These are phyloP conservation scores for Acrobasis repandana DNA, from an alignment of 2,888 invertebrate genomes.

Conservation along the genomic window DNA sequence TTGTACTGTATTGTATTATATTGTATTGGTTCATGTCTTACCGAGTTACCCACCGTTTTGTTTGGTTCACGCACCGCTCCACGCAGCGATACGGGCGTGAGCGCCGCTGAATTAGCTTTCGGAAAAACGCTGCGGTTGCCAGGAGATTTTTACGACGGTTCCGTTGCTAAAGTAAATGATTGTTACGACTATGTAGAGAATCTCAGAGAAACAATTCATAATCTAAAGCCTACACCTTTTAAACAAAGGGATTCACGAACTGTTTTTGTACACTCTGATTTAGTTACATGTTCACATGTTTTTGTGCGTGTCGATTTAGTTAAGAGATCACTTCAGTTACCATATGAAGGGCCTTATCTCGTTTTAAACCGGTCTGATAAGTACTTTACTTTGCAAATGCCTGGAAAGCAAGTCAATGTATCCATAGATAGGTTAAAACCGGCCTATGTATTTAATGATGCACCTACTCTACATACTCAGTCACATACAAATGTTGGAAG, in stretches of 20 bases:
- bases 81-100: conserved; percentile 25
- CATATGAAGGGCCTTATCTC: not conserved
- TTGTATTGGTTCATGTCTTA: not conserved
- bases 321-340: not conserved
- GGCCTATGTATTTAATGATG: too few species aligned
- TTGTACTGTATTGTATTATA: too few species aligned
- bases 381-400: too few species aligned
- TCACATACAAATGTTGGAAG: too few species aligned
- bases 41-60: conserved; percentile 2
- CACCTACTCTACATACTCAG: too few species aligned
- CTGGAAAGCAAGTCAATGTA: too few species aligned
- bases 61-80: not conserved
- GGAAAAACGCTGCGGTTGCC: conserved; percentile 8
- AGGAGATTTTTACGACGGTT: too few species aligned
- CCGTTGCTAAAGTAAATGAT: too few species aligned
- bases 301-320: not conserved
- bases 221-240: not conserved
- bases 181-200: conserved; percentile 8
- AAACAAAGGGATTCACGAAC: not conserved
- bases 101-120: conserved; percentile 25
- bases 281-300: conserved; percentile 1
- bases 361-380: too few species aligned
- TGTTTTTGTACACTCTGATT: conserved; percentile 1
- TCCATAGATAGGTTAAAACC: too few species aligned
- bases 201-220: not conserved